Evolutionary conservation across 1,140 invertebrate species (phyloP), one percentile per base, ranked within the genome.

Genomic region (Aphelenchoides besseyi): DNA sequence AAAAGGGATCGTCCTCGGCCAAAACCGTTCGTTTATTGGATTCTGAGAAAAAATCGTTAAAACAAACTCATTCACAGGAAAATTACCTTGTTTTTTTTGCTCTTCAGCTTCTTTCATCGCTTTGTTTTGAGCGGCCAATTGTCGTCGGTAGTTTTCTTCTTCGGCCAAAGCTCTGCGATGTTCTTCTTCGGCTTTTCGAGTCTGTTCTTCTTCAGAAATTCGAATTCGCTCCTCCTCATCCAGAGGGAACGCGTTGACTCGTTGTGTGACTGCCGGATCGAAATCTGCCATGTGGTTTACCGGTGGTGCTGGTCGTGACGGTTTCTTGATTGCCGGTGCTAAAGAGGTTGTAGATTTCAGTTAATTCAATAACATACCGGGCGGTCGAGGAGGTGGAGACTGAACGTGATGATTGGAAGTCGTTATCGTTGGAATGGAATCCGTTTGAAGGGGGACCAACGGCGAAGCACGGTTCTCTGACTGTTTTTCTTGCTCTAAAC

Each of bases 141-240:
- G 55, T 8, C 55, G 55, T 28, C 55, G 55, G 18, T 59, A 59
- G 5, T 59, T 23, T 33, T 59, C 55, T 59, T 59, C 55, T 18
- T 59, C 55, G 5, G 55, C 55, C 55, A 59, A 8, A 8, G 55
- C 55, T 5, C 32, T 5, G 5, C 18, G 55, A 33, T 59, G 55
- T 28, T 28, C 55, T 33, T 59, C 5, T 28, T 59, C 18, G 55
- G 55, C 55, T 33, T 33, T 28, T 33, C 18, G 55, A 8, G 16
- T 59, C 18, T 59, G 5, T 8, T 23, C 5, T 33, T 59, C 55
- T 8, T 59, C 18, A 23, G 5, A 18, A 5, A 59, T 8, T 33
- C 55, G 55, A 59, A 59, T 59, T 18, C 55, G 5, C 5, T 59
- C 55, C 18, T 59, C 55, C 18, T 59, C 55, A 33, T 18, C 55